phyloP scores from a whole-genome alignment of 2,797 vertebrate genomes.

The Fistularia commersonii region DNA sequence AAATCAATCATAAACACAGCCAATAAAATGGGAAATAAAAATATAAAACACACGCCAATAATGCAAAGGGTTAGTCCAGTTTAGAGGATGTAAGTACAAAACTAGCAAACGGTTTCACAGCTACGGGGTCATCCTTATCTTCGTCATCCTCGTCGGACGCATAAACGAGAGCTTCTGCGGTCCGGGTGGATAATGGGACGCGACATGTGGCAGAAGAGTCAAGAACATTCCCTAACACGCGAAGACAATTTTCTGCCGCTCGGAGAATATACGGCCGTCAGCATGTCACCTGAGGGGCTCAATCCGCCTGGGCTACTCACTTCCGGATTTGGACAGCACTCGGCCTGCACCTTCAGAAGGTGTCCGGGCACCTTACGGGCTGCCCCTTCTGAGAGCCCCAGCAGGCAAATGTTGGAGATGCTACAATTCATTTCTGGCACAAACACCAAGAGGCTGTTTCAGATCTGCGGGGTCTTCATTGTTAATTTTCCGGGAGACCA shows the following conservation, averaged over 20 bases:
- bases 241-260: not conserved
- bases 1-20: constrained; percentile 38
- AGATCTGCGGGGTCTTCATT: no score
- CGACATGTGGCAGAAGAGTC: constrained; percentile 4
- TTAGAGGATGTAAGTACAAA: constrained; percentile 47
- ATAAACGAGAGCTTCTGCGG: constrained; percentile 6
- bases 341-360: no score
- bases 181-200: constrained; percentile 18
- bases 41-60: constrained; percentile 9
- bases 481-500: no score
- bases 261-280: no score
- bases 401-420: no score
- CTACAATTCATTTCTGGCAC: no score
- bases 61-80: constrained; percentile 65
- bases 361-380: no score
- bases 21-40: constrained; percentile 43
- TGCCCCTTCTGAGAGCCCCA: no score
- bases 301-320: no score
- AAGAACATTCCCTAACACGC: not conserved
- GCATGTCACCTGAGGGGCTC: no score
- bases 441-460: no score
- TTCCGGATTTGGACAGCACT: no score
- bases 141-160: constrained; percentile 7
- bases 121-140: constrained; percentile 20
- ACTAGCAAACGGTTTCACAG: constrained; percentile 50